phyloP scores from a whole-genome alignment of 2,797 vertebrate species.

The Hippopotamyrus pictus region DNA sequence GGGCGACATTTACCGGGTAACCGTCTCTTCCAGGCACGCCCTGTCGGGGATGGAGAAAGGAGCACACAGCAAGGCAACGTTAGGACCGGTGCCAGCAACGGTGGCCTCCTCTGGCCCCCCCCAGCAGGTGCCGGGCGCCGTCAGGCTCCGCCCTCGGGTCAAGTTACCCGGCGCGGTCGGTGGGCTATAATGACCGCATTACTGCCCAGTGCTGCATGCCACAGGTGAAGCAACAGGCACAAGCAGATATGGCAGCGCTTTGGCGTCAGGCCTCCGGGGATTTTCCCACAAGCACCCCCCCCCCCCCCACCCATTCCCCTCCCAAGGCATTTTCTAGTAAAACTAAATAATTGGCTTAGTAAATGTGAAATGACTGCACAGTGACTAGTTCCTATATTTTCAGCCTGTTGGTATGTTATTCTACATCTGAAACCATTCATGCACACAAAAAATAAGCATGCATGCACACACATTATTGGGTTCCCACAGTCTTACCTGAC shows the following conservation, averaged over 20 bases:
- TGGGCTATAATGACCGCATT: neutral
- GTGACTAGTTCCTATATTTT: neutral
- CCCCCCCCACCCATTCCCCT: neutral
- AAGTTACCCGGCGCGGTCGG: neutral
- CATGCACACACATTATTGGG: conserved; percentile 4
- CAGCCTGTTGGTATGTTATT: neutral
- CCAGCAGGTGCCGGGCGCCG: neutral
- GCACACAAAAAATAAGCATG: neutral
- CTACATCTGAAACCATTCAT: neutral
- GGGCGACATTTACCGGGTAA: conserved; percentile 84
- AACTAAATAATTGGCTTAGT: neutral
- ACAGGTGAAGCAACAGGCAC: neutral
- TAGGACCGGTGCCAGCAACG: neutral
- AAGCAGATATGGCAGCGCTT: neutral
- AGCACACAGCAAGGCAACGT: conserved; percentile 13
- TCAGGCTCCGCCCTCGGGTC: neutral
- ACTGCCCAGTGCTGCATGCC: neutral
- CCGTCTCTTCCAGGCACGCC: conserved; percentile 93
- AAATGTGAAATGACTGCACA: neutral
- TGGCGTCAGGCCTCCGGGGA: neutral
- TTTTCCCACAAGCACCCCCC: neutral
- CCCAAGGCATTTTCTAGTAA: neutral
- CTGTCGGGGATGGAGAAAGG: conserved; percentile 74
- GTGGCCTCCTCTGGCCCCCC: neutral
- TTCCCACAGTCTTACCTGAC: conserved; percentile 9